These are phyloP conservation scores for Lepidocyrtoides sp. DNA, from an alignment of 2,888 invertebrate genomes.

Conservation along the genomic window DNA sequence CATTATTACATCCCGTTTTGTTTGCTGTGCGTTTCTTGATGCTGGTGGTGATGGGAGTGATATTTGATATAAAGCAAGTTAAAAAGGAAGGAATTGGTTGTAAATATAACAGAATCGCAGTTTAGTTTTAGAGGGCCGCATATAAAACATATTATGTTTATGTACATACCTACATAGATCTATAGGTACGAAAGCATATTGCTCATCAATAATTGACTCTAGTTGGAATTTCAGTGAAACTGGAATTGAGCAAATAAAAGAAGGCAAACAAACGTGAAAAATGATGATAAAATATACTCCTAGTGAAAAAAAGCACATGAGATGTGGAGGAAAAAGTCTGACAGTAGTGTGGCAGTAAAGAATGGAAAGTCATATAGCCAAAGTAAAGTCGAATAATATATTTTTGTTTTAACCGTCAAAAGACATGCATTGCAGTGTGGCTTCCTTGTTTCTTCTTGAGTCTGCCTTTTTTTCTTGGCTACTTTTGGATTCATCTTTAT, in stretches of 20 bases:
- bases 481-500: constrained; percentile 49
- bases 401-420: constrained; percentile 6
- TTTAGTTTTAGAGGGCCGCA: neutral
- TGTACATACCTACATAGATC: neutral
- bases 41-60: neutral
- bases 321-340: neutral
- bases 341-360: neutral
- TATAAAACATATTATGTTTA: neutral
- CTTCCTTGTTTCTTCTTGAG: no score
- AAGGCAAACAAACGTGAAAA: constrained; percentile 43
- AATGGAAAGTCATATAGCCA: neutral
- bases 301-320: neutral
- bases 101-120: constrained; percentile 22
- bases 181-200: constrained; percentile 3
- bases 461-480: neutral
- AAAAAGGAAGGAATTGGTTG: no score
- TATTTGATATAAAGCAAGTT: no score
- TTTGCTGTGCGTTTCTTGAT: neutral
- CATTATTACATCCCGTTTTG: constrained; percentile 48
- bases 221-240: constrained; percentile 15
- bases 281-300: constrained; percentile 32
- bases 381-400: neutral
- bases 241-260: constrained; percentile 41
- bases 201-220: constrained; percentile 64
- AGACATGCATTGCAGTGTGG: neutral